Evolutionary conservation across 2,888 invertebrate genomes (phyloP).

Genomic region (Lapara coniferarum): DNA sequence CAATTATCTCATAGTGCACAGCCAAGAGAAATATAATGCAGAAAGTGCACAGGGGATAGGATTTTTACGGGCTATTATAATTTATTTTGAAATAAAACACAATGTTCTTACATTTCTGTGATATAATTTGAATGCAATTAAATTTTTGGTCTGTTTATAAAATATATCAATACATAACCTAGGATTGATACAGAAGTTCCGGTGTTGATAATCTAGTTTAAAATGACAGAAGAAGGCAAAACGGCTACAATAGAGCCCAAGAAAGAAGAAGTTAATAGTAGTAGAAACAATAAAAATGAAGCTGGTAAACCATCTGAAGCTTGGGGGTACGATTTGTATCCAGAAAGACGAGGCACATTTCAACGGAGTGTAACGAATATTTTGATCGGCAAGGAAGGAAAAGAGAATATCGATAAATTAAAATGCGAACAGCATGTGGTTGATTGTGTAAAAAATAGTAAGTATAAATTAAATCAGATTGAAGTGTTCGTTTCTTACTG

Average conservation of each 20-base stretch:
- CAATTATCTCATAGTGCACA: too few species aligned
- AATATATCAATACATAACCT: neutral
- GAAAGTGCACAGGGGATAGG: too few species aligned
- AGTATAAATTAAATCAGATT: slow-evolving; percentile 41
- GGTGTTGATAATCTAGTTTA: slow-evolving; percentile 23
- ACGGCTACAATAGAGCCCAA: slow-evolving; percentile 32
- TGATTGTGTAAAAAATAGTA: slow-evolving; percentile 88
- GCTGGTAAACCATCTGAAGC: slow-evolving; percentile 45
- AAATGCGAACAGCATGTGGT: slow-evolving; percentile 93
- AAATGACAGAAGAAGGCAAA: slow-evolving; percentile 49
- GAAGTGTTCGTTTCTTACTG: neutral
- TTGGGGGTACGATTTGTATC: slow-evolving; percentile 93
- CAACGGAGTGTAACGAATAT: slow-evolving; percentile 81
- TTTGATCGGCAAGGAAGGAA: slow-evolving; percentile 86
- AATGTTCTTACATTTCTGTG: neutral
- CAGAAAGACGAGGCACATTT: slow-evolving; percentile 88
- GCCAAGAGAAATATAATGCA: too few species aligned
- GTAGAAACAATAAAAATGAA: slow-evolving; percentile 41
- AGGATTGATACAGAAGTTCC: neutral
- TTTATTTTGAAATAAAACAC: neutral
- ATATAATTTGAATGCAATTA: neutral
- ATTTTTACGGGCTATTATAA: neutral
- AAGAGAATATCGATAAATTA: slow-evolving; percentile 87
- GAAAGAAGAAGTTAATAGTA: slow-evolving; percentile 31
- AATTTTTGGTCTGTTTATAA: neutral